Evolutionary conservation across 2,888 invertebrate species (phyloP).

Genomic region (Ptychoptera albimana): DNA sequence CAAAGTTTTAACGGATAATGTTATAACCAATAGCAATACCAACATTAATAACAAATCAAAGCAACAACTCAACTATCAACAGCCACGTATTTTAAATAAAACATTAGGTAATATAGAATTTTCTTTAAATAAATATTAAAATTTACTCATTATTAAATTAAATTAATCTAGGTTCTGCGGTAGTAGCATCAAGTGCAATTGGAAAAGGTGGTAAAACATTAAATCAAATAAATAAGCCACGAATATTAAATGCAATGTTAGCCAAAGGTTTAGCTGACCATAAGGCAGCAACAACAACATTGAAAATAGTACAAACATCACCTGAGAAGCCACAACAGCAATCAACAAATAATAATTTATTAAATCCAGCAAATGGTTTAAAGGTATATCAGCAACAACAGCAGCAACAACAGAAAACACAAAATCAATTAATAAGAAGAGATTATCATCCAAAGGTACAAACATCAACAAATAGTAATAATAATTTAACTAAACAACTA

Average conservation of each 20-base stretch:
- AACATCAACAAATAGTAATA: neutral
- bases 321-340: neutral
- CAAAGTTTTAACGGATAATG: neutral
- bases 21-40: neutral
- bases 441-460: too few species aligned
- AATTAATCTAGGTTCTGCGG: too few species aligned
- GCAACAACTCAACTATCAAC: too few species aligned
- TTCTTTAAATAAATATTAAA: too few species aligned
- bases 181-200: too few species aligned
- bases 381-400: neutral
- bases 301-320: slow-evolving; percentile 1
- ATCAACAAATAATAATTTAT: too few species aligned
- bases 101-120: neutral
- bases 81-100: slow-evolving; percentile 5
- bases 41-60: slow-evolving; percentile 3
- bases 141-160: too few species aligned
- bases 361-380: too few species aligned
- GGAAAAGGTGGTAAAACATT: too few species aligned
- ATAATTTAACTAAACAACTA: neutral
- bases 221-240: slow-evolving; percentile 12
- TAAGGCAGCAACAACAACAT: neutral
- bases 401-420: neutral
- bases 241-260: slow-evolving; percentile 26
- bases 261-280: slow-evolving; percentile 14
- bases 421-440: too few species aligned